phyloP scores from a whole-genome alignment of 1,140 invertebrate genomes.

The Papilio helenus region DNA sequence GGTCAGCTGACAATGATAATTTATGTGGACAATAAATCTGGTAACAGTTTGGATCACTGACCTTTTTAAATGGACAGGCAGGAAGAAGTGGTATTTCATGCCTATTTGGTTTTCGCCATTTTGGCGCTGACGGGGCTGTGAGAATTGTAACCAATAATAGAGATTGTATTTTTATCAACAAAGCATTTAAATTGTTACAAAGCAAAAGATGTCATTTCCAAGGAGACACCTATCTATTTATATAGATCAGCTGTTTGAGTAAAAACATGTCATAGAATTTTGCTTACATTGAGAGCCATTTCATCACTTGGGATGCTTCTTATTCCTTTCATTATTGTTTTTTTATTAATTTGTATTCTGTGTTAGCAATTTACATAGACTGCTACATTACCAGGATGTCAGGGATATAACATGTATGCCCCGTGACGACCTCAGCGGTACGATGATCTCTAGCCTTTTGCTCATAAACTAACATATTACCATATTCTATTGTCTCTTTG shows the following conservation, averaged over 20 bases:
- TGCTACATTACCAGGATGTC: neutral
- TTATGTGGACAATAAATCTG: neutral
- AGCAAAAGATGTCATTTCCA: too few relatives aligned
- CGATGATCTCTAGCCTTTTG: conserved; percentile 33
- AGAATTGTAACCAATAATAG: too few relatives aligned
- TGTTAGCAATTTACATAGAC: neutral
- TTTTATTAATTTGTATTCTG: neutral
- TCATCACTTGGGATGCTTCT: neutral
- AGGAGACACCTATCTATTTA: too few relatives aligned
- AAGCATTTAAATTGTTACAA: too few relatives aligned
- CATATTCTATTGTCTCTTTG: conserved; percentile 10
- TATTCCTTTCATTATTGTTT: neutral
- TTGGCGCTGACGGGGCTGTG: too few relatives aligned
- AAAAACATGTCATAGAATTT: neutral
- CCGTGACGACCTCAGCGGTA: conserved; percentile 45
- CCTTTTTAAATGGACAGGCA: too few relatives aligned
- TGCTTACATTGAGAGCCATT: neutral
- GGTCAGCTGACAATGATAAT: neutral
- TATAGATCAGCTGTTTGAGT: too few relatives aligned
- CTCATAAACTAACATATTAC: neutral
- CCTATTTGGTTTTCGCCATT: too few relatives aligned
- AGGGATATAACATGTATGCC: conserved; percentile 26
- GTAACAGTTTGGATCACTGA: neutral
- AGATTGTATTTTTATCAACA: too few relatives aligned
- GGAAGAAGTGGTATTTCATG: too few relatives aligned